Base-by-base conservation (phyloP, 2,797 vertebrate genomes). In the Sebastes wilsoni region DNA sequence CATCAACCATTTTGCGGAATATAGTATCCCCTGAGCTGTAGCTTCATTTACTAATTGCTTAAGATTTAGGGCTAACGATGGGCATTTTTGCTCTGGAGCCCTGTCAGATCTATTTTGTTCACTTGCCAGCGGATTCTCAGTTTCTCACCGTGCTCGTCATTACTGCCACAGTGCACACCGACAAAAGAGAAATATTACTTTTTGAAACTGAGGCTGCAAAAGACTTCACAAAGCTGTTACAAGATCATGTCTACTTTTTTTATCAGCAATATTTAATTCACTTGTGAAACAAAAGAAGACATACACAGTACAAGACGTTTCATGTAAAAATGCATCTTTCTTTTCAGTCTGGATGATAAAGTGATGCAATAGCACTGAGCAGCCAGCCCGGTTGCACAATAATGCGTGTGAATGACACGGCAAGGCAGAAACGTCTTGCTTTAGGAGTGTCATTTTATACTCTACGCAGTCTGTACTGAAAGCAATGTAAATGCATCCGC, bases 21-120 rank as follows among this genome's bases (percentile, higher is more conserved):
- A 54, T 54, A 66, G 77, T 83, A 77, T 82, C 83, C 81, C 75
- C 61, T 66, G 79, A 88, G 87, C 68, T 22, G 11, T 22, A 42
- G 73, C 75, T 84, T 56, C 58, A 71, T 75, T 84, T 86, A 74
- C 79, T 90, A 93, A 93, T 90, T 92, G 90, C 87, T 86, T 75
- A 58, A 84, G 82, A 87, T 91, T 89, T 87, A 87, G 82, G 64
- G 78, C 79, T 88, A 91, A 92, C 87, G 83, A 82, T 81, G 52
- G 36, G 67, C 78, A 62, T 85, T 86, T 87, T 70, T 74, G 73
- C 77, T 88, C 71, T 74, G 67, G 64, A 86, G 82, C 60, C 54
- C 5, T 78, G 78, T 78, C 75, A 83, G 72, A 86, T 88, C 68
- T 84, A 12, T 73, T 80, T 90, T 84, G 65, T 81, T 83, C 55